phyloP scores from a whole-genome alignment of 2,113 vertebrate genomes.

The Narcine bancroftii region DNA sequence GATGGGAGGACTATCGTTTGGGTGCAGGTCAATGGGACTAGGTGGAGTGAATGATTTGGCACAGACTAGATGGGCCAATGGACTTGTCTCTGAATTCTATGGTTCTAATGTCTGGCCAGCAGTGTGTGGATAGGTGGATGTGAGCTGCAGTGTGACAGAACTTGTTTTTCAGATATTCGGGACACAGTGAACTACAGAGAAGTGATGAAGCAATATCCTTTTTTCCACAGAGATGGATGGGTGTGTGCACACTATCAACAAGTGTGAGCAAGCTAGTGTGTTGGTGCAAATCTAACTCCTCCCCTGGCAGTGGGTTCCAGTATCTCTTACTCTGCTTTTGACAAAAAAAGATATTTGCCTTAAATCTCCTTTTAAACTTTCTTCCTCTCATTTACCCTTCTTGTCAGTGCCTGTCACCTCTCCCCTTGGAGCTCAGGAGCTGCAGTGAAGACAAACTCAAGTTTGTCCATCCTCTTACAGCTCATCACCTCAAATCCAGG shows the following conservation, averaged over 20 bases:
- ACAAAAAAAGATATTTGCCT: too few relatives aligned
- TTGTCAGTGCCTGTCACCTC: too few relatives aligned
- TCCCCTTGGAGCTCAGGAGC: too few relatives aligned
- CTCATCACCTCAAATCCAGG: too few relatives aligned
- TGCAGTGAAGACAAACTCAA: too few relatives aligned
- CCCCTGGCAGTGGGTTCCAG: too few relatives aligned
- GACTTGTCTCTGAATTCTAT: too few relatives aligned
- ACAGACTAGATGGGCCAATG: not conserved
- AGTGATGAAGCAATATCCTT: slow-evolving; percentile 97
- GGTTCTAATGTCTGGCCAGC: not conserved
- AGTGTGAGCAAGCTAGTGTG: not conserved
- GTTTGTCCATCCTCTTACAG: too few relatives aligned
- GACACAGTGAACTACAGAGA: slow-evolving; percentile 98
- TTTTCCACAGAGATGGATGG: not conserved
- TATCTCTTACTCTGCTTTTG: too few relatives aligned
- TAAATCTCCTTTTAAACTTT: too few relatives aligned
- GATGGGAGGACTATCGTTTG: not conserved
- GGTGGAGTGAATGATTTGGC: not conserved
- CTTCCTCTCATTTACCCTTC: too few relatives aligned
- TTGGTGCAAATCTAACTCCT: not conserved
- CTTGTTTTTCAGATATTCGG: slow-evolving; percentile 69
- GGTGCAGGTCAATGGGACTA: too few relatives aligned
- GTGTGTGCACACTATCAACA: not conserved
- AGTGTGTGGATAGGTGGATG: not conserved
- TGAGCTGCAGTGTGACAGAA: not conserved